Evolutionary conservation across 2,888 invertebrate species (phyloP), one percentile per base, ranked within the genome.

Genomic region (Hypsopygia costalis): DNA sequence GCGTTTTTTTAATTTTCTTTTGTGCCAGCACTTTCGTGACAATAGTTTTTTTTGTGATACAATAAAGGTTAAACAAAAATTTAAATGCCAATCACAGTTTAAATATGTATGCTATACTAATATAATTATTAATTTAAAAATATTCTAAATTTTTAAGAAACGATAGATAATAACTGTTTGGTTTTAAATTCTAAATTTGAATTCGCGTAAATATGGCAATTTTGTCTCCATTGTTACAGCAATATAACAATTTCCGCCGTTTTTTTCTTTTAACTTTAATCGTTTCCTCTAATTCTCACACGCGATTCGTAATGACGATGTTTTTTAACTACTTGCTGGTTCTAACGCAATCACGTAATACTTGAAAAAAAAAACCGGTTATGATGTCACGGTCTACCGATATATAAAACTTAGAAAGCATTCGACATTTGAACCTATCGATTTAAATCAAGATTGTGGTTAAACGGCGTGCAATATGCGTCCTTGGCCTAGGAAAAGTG

Each of bases 401-500:
- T 30, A 27, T 20, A 25, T 16, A 36, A 20, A 36, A 36, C 32
- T 43, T 51, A 46, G 52, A 62, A 57, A 58, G 52, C 47, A 45
- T 50, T 49, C 55, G 60, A 58, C 59, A 66, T 70, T 69, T 61
- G 49, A 58, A 59, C 54, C 55, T 39, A 33, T 16, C 47, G 51
- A 49, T 46, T 47, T 34, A 27, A 45, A 44, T 49, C 51, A 48
- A 46, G 55, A 51, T 55, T 58, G 62, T 60, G 65, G 65, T 60
- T 46, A 52, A 39, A 22, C 32, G 35, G 39, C 32, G 35, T 41
- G 38, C 38, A 40, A 40, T 37, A 41, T 34, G 46, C 51, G 67
- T 52, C 78, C 81, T 76, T 81, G 81, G 65, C 78, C 67, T 52
- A 68, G 58, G 62, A 60, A 58, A 54, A 58, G 76, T 62, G 64